A percentile compares a stretch with the other conserved stretches of the same genome.
Conservation (phyloP, 1,140 invertebrate species). For the Drosophila pseudoobscura region DNA sequence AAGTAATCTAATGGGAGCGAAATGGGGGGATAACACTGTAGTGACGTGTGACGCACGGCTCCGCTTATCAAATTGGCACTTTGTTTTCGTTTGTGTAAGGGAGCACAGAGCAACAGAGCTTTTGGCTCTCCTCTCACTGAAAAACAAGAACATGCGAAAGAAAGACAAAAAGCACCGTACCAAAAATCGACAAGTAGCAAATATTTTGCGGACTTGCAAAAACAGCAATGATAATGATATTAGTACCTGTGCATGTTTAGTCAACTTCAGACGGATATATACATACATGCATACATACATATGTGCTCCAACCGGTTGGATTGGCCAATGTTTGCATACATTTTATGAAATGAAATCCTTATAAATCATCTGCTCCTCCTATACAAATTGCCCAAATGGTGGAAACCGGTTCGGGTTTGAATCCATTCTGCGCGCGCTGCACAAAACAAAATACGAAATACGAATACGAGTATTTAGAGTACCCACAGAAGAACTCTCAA, state of each 20-base stretch:
- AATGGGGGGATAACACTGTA: not conserved
- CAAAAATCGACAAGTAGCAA: constrained; percentile 37
- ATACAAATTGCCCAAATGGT: no score
- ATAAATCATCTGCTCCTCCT: constrained; percentile 31
- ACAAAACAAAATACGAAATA: constrained; percentile 17
- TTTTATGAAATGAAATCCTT: constrained; percentile 38
- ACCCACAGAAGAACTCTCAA: no score
- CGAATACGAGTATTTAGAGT: constrained; percentile 18
- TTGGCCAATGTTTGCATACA: constrained; percentile 29
- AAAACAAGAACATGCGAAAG: not conserved
- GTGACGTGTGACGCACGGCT: constrained; percentile 27
- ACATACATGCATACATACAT: no score
- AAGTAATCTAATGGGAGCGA: not conserved
- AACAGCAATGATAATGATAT: constrained; percentile 5
- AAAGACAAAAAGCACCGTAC: constrained; percentile 2
- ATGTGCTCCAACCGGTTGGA: constrained; percentile 29
- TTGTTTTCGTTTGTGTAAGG: constrained; percentile 24
- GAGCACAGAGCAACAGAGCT: constrained; percentile 8
- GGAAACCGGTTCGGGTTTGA: constrained; percentile 32
- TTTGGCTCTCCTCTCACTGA: not conserved
- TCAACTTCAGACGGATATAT: no score
- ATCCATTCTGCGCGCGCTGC: constrained; percentile 31
- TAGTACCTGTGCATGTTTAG: not conserved
- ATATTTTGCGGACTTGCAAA: constrained; percentile 32
- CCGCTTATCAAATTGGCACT: constrained; percentile 47